A percentile compares a stretch with the other conserved stretches of the same genome.
Conservation (phyloP, 2,888 invertebrate species). For the Pyrochroa serraticornis region DNA sequence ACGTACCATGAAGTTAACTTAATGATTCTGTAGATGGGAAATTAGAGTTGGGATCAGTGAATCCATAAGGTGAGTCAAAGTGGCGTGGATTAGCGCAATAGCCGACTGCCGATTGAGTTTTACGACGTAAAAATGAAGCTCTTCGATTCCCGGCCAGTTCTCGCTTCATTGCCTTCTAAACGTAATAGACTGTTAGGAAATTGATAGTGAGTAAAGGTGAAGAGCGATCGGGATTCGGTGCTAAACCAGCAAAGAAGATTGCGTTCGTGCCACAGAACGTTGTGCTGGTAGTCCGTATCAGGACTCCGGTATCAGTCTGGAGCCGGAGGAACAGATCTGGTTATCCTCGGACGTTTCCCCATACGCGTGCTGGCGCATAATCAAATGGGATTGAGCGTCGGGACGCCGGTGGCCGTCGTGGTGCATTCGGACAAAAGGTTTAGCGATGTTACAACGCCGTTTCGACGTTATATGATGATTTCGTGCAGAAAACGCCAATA, state of each 20-base stretch:
- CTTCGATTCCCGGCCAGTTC: constrained; percentile 49
- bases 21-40: too few species aligned
- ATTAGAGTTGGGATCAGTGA: too few species aligned
- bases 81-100: too few species aligned
- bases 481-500: too few species aligned
- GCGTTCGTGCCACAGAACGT: constrained; percentile 46
- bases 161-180: constrained; percentile 47
- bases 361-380: constrained; percentile 53
- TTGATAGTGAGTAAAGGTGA: constrained; percentile 54
- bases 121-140: constrained; percentile 50
- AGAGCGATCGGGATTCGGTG: constrained; percentile 50
- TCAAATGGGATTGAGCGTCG: constrained; percentile 46
- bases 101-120: constrained; percentile 30
- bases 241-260: constrained; percentile 51
- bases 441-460: constrained; percentile 15
- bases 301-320: constrained; percentile 26
- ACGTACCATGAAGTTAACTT: too few species aligned
- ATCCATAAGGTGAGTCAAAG: too few species aligned
- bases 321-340: constrained; percentile 2
- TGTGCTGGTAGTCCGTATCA: constrained; percentile 23
- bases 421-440: constrained; percentile 33
- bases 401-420: constrained; percentile 10
- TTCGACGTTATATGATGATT: not conserved
- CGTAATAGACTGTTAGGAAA: constrained; percentile 52
- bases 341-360: constrained; percentile 27